Evolutionary conservation across 1,140 invertebrate genomes (phyloP).

Genomic region (Musca domestica): DNA sequence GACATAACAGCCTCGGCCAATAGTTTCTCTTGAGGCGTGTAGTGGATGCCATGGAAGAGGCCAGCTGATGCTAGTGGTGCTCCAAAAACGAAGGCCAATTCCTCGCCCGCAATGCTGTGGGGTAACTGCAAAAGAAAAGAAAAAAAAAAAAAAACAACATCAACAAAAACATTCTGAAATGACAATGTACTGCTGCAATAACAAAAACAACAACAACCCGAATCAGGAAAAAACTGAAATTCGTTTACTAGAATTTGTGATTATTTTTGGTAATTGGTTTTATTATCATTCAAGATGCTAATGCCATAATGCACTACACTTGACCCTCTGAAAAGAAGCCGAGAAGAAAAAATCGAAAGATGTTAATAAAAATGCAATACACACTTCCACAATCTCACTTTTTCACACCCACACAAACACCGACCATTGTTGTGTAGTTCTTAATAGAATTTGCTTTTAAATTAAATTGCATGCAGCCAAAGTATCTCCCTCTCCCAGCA

Average conservation of each 20-base stretch:
- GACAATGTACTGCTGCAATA: not conserved
- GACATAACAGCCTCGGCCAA: conserved; percentile 82
- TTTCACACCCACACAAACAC: too few relatives aligned
- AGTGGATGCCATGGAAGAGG: conserved; percentile 69
- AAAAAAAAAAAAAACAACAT: conserved; percentile 8
- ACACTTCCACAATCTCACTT: too few relatives aligned
- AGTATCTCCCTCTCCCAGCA: too few relatives aligned
- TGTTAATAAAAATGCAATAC: too few relatives aligned
- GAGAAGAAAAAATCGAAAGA: too few relatives aligned
- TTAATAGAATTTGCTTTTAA: too few relatives aligned
- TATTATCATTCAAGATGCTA: conserved; percentile 1
- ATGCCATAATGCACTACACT: too few relatives aligned
- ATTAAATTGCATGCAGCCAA: too few relatives aligned
- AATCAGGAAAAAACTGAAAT: too few relatives aligned
- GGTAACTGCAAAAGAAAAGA: conserved; percentile 39
- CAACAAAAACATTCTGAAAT: not conserved
- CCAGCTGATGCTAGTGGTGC: conserved; percentile 76
- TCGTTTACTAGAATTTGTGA: not conserved
- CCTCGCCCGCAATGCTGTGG: conserved; percentile 79
- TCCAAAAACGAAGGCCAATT: conserved; percentile 88
- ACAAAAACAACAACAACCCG: not conserved
- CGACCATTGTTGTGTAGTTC: too few relatives aligned
- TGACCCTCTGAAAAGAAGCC: too few relatives aligned
- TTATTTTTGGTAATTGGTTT: conserved; percentile 21
- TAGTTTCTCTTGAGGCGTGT: conserved; percentile 71